These are phyloP conservation scores for Cynopterus sphinx DNA, from an alignment of 2,797 vertebrate genomes.

Conservation along the genomic window DNA sequence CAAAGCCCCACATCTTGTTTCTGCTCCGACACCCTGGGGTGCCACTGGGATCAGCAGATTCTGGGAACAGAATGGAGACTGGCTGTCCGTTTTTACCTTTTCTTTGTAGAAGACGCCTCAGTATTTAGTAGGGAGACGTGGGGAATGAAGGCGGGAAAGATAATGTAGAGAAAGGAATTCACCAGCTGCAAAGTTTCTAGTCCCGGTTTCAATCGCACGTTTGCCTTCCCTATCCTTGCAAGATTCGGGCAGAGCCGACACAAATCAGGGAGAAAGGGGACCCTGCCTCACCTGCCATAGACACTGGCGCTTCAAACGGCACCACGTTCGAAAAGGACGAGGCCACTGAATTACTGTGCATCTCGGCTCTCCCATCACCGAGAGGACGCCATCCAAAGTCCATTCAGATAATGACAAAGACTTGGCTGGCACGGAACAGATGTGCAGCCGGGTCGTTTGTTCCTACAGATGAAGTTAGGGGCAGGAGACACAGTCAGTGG, in stretches of 20 bases:
- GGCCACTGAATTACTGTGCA: neutral
- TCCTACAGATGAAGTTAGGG: neutral
- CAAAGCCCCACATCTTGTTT: neutral
- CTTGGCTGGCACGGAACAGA: neutral
- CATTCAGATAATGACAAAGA: neutral
- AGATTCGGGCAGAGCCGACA: neutral
- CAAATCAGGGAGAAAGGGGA: neutral
- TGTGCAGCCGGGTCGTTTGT: neutral
- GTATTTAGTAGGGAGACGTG: neutral
- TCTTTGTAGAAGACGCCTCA: neutral
- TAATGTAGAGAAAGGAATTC: conserved; percentile 29
- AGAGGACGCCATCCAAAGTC: neutral
- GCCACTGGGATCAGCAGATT: neutral
- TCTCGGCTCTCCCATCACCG: neutral
- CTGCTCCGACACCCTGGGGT: neutral
- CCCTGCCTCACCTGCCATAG: neutral
- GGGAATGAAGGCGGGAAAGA: neutral
- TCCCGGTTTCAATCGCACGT: conserved; percentile 34
- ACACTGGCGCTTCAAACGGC: neutral
- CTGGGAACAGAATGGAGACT: neutral
- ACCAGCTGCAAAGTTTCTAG: conserved; percentile 29
- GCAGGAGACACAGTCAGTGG: neutral
- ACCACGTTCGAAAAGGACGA: neutral
- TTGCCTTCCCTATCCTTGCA: conserved; percentile 22
- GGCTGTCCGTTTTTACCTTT: neutral